A percentile compares a stretch with the other conserved stretches of the same genome.
Conservation (phyloP, 2,113 vertebrate species). For the Morone saxatilis region DNA sequence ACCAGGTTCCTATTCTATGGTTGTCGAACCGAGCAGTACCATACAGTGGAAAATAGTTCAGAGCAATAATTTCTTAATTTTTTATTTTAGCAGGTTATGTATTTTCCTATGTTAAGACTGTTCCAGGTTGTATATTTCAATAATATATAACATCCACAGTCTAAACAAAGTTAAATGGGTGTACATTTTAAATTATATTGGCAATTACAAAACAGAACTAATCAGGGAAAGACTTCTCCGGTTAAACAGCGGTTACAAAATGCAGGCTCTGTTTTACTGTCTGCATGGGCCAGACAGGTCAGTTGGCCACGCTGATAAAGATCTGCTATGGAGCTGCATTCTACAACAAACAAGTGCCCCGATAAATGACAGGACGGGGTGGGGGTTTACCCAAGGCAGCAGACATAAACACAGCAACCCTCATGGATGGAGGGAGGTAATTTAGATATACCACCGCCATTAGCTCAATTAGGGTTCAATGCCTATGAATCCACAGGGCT, state of each 20-base stretch:
- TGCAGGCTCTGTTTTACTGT: constrained; percentile 18
- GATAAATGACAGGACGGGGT: constrained; percentile 78
- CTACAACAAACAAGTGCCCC: constrained; percentile 82
- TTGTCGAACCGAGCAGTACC: no score
- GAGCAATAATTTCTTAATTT: neutral
- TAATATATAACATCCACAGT: neutral
- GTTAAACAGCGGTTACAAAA: constrained; percentile 4
- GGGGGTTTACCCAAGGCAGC: constrained; percentile 75
- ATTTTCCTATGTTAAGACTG: neutral
- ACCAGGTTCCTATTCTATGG: neutral
- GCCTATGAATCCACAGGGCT: constrained; percentile 83
- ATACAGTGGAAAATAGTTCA: neutral
- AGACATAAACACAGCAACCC: constrained; percentile 86
- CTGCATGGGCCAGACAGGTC: constrained; percentile 69
- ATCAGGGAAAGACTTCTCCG: neutral
- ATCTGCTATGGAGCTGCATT: constrained; percentile 80
- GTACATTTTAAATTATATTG: neutral
- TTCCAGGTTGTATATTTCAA: neutral
- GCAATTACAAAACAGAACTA: neutral
- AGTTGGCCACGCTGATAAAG: constrained; percentile 75
- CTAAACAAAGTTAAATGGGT: constrained; percentile 8
- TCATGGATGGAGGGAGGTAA: constrained; percentile 80
- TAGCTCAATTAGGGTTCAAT: constrained; percentile 84
- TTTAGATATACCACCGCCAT: constrained; percentile 84
- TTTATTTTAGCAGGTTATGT: neutral